Evolutionary conservation across 2,888 invertebrate genomes (phyloP), one percentile per base, ranked within the genome.

Genomic region (Chloroclystis v-ata): DNA sequence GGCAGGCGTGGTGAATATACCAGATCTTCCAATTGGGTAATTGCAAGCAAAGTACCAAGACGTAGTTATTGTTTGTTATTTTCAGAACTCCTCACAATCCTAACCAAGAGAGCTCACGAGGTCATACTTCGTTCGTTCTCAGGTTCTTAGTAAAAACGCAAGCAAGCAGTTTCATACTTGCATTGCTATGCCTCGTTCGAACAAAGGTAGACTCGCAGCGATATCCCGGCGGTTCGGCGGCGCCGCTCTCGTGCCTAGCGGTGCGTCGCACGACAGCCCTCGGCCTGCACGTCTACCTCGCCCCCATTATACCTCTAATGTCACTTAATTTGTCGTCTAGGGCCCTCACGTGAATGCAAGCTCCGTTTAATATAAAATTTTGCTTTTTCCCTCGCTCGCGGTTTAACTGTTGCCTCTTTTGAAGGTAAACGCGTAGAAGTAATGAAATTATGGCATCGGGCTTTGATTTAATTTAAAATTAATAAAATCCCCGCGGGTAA

Each of bases 301-400:
- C 72, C 65, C 72, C 77, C 78, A 84, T 84, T 85, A 84, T 84
- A 67, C 75, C 78, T 74, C 77, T 86, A 85, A 85, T 84, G 82
- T 84, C 85, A 85, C 85, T 85, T 82, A 86, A 86, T 86, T 84
- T 82, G 77, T 82, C 79, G 84, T 84, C 82, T 83, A 83, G 84
- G 71, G 80, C 77, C 76, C 82, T 83, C 80, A 83, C 78, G 80
- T 84, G 81, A 83, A 84, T 80, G 80, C 82, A 77, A 67, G 70
- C 75, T 74, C 65, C 77, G 78, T 83, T 86, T 84, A 81, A 85
- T 83, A 85, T 83, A 81, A 85, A 83, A 83, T 80, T 78, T 78
- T 63, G 72, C 77, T 70, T 80, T 75, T 79, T 79, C 75, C 72
- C 72, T 67, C 74, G 70, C 70, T 65, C 70, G 66, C 72, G 72